Conservation (phyloP, 2,113 vertebrate species). For the Lucifuga dentata region DNA sequence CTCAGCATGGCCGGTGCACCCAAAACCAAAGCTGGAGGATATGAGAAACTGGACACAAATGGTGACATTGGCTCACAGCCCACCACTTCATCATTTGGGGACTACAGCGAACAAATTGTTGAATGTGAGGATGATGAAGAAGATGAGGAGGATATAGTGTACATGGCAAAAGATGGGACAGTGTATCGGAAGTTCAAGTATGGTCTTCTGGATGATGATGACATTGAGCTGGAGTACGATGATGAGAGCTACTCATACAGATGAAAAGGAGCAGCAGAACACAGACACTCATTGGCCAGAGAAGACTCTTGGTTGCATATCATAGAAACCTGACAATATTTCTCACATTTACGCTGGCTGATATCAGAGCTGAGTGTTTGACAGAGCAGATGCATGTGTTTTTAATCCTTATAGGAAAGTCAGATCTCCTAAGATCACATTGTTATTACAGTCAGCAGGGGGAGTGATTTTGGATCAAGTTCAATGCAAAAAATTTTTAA, state of each 20-base stretch:
- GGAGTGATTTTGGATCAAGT: neutral
- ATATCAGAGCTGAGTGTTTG: too few species aligned
- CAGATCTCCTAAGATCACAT: too few species aligned
- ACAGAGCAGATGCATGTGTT: too few species aligned
- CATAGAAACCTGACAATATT: too few species aligned
- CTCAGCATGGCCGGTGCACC: neutral
- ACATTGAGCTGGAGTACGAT: slow-evolving; percentile 92
- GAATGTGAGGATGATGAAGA: slow-evolving; percentile 80
- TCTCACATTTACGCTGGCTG: too few species aligned
- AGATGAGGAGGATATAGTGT: slow-evolving; percentile 89
- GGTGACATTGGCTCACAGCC: slow-evolving; percentile 40
- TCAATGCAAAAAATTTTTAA: neutral
- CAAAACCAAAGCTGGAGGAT: slow-evolving; percentile 75
- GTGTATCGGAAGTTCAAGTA: slow-evolving; percentile 94
- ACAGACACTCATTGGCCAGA: too few species aligned
- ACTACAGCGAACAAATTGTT: slow-evolving; percentile 84
- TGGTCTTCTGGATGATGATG: slow-evolving; percentile 88
- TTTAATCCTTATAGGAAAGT: too few species aligned
- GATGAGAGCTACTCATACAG: slow-evolving; percentile 90
- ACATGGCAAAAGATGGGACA: slow-evolving; percentile 93
- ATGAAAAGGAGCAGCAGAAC: too few species aligned
- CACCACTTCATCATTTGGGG: slow-evolving; percentile 74
- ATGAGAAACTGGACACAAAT: slow-evolving; percentile 84
- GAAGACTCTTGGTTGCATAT: too few species aligned
- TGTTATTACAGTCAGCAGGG: slow-evolving; percentile 4